Evolutionary conservation across 1,140 invertebrate species (phyloP), one percentile per base, ranked within the genome.

Genomic region (Stratiolaelaps scimitus): DNA sequence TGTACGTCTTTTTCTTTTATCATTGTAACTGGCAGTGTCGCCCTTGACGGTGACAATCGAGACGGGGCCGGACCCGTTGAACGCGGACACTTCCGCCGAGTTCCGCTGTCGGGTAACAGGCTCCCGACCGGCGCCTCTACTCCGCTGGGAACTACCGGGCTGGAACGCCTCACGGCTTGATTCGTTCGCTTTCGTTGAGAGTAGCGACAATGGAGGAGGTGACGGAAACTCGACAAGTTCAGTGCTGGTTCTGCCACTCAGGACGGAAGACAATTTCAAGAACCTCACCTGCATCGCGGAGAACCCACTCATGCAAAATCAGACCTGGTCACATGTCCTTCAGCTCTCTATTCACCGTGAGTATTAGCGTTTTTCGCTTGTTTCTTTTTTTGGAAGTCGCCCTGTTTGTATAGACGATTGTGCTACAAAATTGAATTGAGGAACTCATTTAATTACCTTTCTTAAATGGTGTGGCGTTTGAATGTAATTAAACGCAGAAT

Each of bases 211-310:
- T 10, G 34, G 34, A 40, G 34, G 23, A 6, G 53, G 53, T 20
- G 53, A 60, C 53, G 53, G 53, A 17, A 60, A 60, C 23, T 60
- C 53, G n/a, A 60, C 53, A 34, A 60, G 53, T 26, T 60, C 53
- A 17, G 53, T 60, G 26, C 23, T 60, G 23, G 53, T 60, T 60
- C 20, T 60, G 2, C 53, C 53, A 15, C 53, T 60, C 26, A 26
- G 53, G 10, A 26, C 53, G 15, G 53, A 60, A 15, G 53, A 60
- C 53, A 60, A 60, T 34, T 34, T 29, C 10, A 60, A 60, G 53
- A 60, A 60, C 23, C 26, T 60, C 23, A 60, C 53, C 13, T 60
- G 53, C 23, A 34, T 60, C 23, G 53, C 53, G 15, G 34, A 26
- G 23, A 60, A 60, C 20, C 53, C 53, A 17, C 53, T 60, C 13